Conservation (phyloP, 2,888 invertebrate species). For the Apamea sordens region DNA sequence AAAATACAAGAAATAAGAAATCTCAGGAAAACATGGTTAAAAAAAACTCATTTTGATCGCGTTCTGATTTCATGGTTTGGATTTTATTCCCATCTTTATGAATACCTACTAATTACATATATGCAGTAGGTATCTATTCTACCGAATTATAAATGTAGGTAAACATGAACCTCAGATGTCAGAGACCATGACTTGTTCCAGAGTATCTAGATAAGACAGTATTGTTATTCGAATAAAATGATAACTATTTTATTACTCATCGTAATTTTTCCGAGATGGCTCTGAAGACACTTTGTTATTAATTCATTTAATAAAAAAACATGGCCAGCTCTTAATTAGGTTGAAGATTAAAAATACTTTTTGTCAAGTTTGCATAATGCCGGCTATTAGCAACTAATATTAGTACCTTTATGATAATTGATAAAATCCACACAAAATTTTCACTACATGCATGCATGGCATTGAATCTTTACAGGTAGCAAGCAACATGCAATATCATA, state of each 20-base stretch:
- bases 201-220: slow-evolving; percentile 47
- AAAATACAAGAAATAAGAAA: not conserved
- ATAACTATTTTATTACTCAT: slow-evolving; percentile 29
- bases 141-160: slow-evolving; percentile 45
- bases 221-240: slow-evolving; percentile 35
- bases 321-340: not conserved
- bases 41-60: not conserved
- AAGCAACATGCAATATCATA: not conserved
- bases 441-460: not conserved
- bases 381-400: not conserved
- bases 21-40: not conserved
- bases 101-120: slow-evolving; percentile 26
- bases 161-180: slow-evolving; percentile 54
- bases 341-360: not conserved
- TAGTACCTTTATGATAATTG: slow-evolving; percentile 9
- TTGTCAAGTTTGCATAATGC: not conserved
- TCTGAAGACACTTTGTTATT: not conserved
- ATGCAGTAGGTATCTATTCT: slow-evolving; percentile 26
- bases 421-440: not conserved
- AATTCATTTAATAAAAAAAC: not conserved
- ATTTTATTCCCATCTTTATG: not conserved
- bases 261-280: slow-evolving; percentile 16
- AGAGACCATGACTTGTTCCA: slow-evolving; percentile 49
- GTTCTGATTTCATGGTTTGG: not conserved
- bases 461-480: not conserved